These are phyloP conservation scores for Aradophagus sp. DNA, from an alignment of 1,140 invertebrate genomes.

Conservation along the genomic window DNA sequence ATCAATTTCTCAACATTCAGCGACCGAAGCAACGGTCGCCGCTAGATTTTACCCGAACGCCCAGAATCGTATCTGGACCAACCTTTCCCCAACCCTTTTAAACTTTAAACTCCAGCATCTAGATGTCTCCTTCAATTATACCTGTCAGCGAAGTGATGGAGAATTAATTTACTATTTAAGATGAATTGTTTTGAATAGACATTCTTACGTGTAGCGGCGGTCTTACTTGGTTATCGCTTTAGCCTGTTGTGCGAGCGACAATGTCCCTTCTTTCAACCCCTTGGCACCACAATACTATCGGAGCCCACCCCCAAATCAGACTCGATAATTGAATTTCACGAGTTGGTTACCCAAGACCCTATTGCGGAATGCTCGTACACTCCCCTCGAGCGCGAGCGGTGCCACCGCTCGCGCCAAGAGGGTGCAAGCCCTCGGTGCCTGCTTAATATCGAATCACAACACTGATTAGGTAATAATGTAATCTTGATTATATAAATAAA, in stretches of 20 bases:
- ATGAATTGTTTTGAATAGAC: slow-evolving; percentile 54
- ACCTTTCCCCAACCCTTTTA: too few relatives aligned
- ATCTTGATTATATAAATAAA: slow-evolving; percentile 60
- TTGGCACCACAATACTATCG: slow-evolving; percentile 53
- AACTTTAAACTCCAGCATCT: too few relatives aligned
- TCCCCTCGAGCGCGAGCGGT: slow-evolving; percentile 46
- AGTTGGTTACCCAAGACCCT: slow-evolving; percentile 73
- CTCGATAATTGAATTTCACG: slow-evolving; percentile 75
- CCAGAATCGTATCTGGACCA: too few relatives aligned
- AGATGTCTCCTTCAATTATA: slow-evolving; percentile 46
- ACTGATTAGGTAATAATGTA: slow-evolving; percentile 66
- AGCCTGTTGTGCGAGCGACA: slow-evolving; percentile 52
- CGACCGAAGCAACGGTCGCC: too few relatives aligned
- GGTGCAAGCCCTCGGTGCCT: slow-evolving; percentile 64
- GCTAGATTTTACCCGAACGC: too few relatives aligned
- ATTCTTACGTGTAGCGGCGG: slow-evolving; percentile 47
- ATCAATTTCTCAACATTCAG: too few relatives aligned
- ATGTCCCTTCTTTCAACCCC: slow-evolving; percentile 57
- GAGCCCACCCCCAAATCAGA: slow-evolving; percentile 65
- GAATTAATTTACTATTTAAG: slow-evolving; percentile 55
- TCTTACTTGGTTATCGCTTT: slow-evolving; percentile 54
- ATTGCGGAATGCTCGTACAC: slow-evolving; percentile 59
- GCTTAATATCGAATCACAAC: slow-evolving; percentile 68
- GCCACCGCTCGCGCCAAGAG: slow-evolving; percentile 50
- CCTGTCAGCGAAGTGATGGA: slow-evolving; percentile 45